Evolutionary conservation across 2,888 invertebrate species (phyloP), one percentile per base, ranked within the genome.

Genomic region (Scaptomyza parva): DNA sequence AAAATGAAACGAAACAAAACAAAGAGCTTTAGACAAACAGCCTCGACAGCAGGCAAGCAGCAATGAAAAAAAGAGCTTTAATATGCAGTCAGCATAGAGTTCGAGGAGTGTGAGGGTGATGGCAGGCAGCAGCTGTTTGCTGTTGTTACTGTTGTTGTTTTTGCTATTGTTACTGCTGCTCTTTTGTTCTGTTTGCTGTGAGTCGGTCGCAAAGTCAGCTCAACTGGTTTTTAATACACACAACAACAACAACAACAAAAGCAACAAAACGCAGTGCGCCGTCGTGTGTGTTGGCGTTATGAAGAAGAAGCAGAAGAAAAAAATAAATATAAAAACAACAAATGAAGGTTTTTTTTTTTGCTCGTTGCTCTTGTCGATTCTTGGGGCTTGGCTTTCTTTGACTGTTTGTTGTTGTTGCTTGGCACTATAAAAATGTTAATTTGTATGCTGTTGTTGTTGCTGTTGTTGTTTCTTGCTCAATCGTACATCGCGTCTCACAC

Each of bases 381-480:
- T 62, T 55, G 72, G 83, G 77, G 83, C 83, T 83, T 85, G 82
- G 82, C 82, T 83, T 83, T 83, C 86, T 85, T 85, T 78, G 64
- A 74, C 58, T 33, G 61, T 28, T 22, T 22, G 22, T n/a, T n/a
- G 22, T 22, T 22, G 22, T 39, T 54, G 63, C 60, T 48, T 20
- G 28, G 47, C 33, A 40, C 44, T 59, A 53, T 51, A 54, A 70
- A 73, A 66, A 73, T 61, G 61, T 61, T 61, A 61, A 61, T 59
- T 78, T 79, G 73, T 78, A 74, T 63, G 80, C 70, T 70, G 53
- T 67, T 82, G 71, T 80, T 67, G 74, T 69, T 80, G 28, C 2
- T 28, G 8, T 39, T 54, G 64, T 54, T 70, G 79, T 63, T 68
- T 77, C 70, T 79, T 70, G 76, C 66, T 72, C 73, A 67, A 75